Evolutionary conservation across 1,140 invertebrate genomes (phyloP).

Genomic region (Musca vetustissima): DNA sequence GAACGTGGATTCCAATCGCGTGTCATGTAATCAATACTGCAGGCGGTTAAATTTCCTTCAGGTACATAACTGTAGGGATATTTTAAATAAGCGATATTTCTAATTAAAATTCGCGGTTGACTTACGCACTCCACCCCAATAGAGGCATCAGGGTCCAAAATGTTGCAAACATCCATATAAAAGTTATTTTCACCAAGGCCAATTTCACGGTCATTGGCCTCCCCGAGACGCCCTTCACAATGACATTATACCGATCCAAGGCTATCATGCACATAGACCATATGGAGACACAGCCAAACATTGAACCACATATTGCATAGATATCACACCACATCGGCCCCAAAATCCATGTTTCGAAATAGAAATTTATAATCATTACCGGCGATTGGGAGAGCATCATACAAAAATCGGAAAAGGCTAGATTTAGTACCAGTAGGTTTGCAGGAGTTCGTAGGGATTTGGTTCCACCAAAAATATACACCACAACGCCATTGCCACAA

Average conservation of each 20-base stretch:
- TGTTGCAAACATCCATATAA: slow-evolving; percentile 66
- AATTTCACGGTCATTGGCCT: slow-evolving; percentile 66
- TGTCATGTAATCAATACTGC: slow-evolving; percentile 72
- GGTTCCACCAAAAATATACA: slow-evolving; percentile 68
- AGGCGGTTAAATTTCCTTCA: slow-evolving; percentile 75
- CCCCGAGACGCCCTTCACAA: slow-evolving; percentile 71
- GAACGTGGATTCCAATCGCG: slow-evolving; percentile 61
- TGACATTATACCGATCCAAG: slow-evolving; percentile 81
- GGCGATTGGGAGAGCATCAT: slow-evolving; percentile 83
- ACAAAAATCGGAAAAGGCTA: slow-evolving; percentile 82
- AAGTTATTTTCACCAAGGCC: slow-evolving; percentile 64
- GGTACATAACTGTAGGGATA: slow-evolving; percentile 61
- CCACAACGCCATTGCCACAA: slow-evolving; percentile 79
- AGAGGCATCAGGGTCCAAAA: slow-evolving; percentile 68
- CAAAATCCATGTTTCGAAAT: slow-evolving; percentile 79
- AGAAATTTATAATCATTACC: slow-evolving; percentile 80
- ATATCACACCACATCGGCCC: slow-evolving; percentile 77
- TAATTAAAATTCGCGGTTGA: not conserved
- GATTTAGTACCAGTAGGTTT: slow-evolving; percentile 81
- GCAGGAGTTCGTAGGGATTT: slow-evolving; percentile 74
- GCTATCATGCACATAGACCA: slow-evolving; percentile 82
- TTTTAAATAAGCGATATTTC: slow-evolving; percentile 33
- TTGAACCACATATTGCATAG: slow-evolving; percentile 75
- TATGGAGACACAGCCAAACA: slow-evolving; percentile 77
- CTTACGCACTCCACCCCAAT: slow-evolving; percentile 65